Evolutionary conservation across 1,140 invertebrate genomes (phyloP), one percentile per base, ranked within the genome.

Genomic region (Sarcophaga peregrina): DNA sequence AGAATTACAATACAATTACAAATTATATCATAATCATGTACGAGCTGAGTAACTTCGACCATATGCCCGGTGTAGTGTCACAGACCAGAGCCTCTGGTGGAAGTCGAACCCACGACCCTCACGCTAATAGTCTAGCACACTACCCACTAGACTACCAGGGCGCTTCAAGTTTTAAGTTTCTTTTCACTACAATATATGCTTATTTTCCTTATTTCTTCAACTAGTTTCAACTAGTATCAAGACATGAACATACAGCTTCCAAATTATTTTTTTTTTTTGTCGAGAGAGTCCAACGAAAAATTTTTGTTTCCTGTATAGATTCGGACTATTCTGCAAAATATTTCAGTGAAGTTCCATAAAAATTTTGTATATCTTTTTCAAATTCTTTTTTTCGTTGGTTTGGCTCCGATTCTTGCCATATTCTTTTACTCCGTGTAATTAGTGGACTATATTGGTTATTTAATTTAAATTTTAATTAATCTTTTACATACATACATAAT

Each of bases 191-290:
- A 54, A 54, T 54, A 54, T 54, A 54, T 54, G 50, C 13, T 54
- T 54, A 54, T 54, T 54, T 54, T 54, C 13, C 50, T 54, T 54
- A 54, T 54, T 54, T 54, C 50, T 54, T 54, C 50, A 54, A 54
- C 13, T 54, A 54, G 50, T 8, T 54, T 54, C 8, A 8, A 8
- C 13, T 54, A 8, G 13, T 54, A 54, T 13, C n/a, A n/a, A n/a
- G n/a, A n/a, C n/a, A n/a, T n/a, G n/a, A 54, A 8, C 13, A 8
- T 54, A 54, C 50, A 13, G 8, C 13, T 13, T 8, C 50, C 50
- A 54, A 54, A 8, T 54, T 8, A 54, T 54, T 8, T 54, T 54
- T 8, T 13, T 13, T 8, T 8, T 13, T 54, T 54, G 8, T 54
- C 50, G 13, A 54, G 50, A 54, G 8, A 54, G 50, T 8, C 8